Evolutionary conservation across 2,113 vertebrate species (phyloP).

Genomic region (Aplodontia rufa): DNA sequence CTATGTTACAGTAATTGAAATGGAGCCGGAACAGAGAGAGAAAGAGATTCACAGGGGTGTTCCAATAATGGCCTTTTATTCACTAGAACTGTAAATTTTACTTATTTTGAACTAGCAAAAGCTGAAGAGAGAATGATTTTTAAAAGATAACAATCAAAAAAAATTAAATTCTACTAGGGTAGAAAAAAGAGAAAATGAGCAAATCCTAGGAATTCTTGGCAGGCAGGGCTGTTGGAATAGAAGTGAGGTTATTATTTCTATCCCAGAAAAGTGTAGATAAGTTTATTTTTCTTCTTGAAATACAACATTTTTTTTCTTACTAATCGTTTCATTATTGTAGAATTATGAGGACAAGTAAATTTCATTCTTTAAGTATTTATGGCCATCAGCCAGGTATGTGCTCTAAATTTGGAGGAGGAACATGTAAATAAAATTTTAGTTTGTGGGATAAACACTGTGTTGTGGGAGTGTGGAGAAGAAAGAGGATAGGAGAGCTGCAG

Average conservation of each 20-base stretch:
- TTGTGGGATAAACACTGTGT: neutral
- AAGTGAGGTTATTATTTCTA: neutral
- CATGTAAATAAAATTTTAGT: neutral
- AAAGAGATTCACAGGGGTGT: neutral
- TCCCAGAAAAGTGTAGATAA: neutral
- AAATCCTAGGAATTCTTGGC: slow-evolving; percentile 10
- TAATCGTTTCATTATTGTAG: slow-evolving; percentile 11
- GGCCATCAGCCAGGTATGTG: neutral
- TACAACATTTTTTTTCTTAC: slow-evolving; percentile 19
- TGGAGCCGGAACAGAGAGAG: neutral
- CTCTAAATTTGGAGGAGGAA: neutral
- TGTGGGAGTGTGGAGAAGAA: neutral
- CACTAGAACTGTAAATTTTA: neutral
- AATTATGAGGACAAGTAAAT: slow-evolving; percentile 8
- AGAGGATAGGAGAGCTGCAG: neutral
- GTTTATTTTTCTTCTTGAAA: slow-evolving; percentile 30
- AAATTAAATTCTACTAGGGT: slow-evolving; percentile 20
- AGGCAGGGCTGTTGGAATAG: neutral
- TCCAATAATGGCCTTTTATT: neutral
- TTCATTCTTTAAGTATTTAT: neutral
- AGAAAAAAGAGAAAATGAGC: neutral
- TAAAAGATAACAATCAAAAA: slow-evolving; percentile 9
- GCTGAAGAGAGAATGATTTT: slow-evolving; percentile 24
- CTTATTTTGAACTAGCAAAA: slow-evolving; percentile 20
- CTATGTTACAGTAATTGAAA: neutral